Conservation (phyloP, 2,113 vertebrate genomes). For the Colius striatus region DNA sequence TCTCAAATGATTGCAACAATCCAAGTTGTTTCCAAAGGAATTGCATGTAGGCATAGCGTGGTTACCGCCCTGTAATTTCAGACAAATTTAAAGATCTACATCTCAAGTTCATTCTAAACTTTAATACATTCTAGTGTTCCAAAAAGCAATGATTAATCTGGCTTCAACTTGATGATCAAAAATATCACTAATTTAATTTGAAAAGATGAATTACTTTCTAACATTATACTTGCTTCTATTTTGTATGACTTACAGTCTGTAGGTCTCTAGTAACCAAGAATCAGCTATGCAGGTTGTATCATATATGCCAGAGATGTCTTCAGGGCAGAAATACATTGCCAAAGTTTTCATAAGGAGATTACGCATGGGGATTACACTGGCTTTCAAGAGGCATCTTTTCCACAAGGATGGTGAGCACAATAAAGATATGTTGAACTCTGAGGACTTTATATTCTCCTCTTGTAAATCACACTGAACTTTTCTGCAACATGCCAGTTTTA, state of each 20-base stretch:
- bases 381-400: conserved; percentile 41
- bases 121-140: neutral
- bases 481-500: neutral
- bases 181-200: conserved; percentile 33
- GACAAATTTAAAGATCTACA: neutral
- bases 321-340: conserved; percentile 35
- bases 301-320: conserved; percentile 43
- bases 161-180: conserved; percentile 32
- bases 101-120: neutral
- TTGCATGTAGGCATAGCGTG: neutral
- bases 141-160: conserved; percentile 4
- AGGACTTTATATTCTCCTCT: neutral
- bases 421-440: neutral
- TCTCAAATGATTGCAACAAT: neutral
- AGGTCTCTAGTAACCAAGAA: neutral
- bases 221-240: neutral
- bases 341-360: conserved; percentile 36
- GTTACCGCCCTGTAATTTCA: neutral
- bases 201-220: conserved; percentile 45
- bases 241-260: neutral
- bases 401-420: neutral
- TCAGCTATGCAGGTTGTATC: neutral
- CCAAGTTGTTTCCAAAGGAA: neutral
- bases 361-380: neutral
- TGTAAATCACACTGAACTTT: neutral